Percentiles rank a stretch among this genome's conserved stretches.
These are phyloP conservation scores for Aphelenchoides besseyi DNA, from an alignment of 1,140 invertebrate species.

Conservation along the genomic window DNA sequence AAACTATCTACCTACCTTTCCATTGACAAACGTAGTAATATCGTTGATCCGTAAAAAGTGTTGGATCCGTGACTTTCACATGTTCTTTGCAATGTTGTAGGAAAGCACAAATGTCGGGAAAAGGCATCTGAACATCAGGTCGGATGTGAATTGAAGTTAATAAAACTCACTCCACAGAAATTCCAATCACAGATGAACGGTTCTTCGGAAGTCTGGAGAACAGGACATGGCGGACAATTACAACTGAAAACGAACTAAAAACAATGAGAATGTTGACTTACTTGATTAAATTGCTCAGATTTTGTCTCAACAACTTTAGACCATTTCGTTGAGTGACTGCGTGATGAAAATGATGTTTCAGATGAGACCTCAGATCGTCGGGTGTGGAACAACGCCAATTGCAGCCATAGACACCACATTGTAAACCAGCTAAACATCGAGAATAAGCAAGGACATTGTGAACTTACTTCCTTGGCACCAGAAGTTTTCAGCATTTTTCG, in stretches of 20 bases:
- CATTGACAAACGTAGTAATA: conserved; percentile 36
- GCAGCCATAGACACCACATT: conserved; percentile 17
- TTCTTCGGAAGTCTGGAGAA: conserved; percentile 20
- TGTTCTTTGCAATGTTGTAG: conserved; percentile 35
- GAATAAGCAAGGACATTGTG: not conserved
- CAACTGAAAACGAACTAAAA: conserved; percentile 8
- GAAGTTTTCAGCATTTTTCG: too few relatives aligned
- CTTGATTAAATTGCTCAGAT: conserved; percentile 8
- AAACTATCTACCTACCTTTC: conserved; percentile 12
- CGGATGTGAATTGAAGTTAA: conserved; percentile 10
- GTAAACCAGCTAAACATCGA: conserved; percentile 3
- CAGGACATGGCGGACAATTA: conserved; percentile 11
- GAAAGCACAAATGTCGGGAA: conserved; percentile 37
- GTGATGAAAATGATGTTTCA: conserved; percentile 16
- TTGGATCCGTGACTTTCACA: conserved; percentile 10
- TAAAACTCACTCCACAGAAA: conserved; percentile 28
- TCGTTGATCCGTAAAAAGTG: not conserved
- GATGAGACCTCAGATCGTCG: conserved; percentile 1
- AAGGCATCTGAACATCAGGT: conserved; percentile 29
- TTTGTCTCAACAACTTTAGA: conserved; percentile 16
- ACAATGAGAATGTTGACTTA: not conserved
- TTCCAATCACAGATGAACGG: conserved; percentile 43
- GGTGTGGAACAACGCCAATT: not conserved
- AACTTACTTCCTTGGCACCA: conserved; percentile 14
- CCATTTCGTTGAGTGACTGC: conserved; percentile 18